Conservation (phyloP, 1,140 invertebrate species). For the Hydropsyche tenuis region DNA sequence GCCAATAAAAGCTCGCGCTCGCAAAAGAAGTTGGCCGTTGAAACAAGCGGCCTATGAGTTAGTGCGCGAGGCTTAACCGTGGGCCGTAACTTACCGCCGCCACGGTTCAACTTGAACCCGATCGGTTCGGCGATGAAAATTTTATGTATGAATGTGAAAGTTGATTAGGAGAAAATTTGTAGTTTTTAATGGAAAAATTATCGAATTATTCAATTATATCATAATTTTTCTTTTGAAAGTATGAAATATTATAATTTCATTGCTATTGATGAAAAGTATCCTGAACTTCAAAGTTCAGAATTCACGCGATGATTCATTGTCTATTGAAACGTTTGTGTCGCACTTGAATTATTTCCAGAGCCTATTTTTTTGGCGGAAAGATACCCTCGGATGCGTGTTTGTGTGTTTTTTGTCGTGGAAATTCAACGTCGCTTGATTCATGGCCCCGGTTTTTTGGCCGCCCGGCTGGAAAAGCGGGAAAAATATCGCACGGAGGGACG, state of each 20-base stretch:
- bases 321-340: too few species aligned
- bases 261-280: too few species aligned
- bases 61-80: neutral
- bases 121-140: too few species aligned
- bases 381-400: constrained; percentile 8
- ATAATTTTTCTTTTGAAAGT: too few species aligned
- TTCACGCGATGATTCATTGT: too few species aligned
- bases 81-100: constrained; percentile 9
- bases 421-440: constrained; percentile 26
- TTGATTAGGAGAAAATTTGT: too few species aligned
- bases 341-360: neutral
- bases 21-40: constrained; percentile 13
- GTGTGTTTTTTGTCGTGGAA: constrained; percentile 1
- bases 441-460: constrained; percentile 17
- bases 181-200: too few species aligned
- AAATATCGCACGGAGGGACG: constrained; percentile 9
- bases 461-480: neutral
- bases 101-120: too few species aligned
- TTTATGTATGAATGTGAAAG: too few species aligned
- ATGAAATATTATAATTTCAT: too few species aligned
- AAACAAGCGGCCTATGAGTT: neutral
- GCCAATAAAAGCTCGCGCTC: neutral
- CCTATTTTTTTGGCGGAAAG: constrained; percentile 14
- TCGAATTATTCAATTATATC: too few species aligned
- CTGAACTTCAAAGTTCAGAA: too few species aligned